phyloP scores from a whole-genome alignment of 2,113 vertebrate genomes.

The Aegithalos caudatus region DNA sequence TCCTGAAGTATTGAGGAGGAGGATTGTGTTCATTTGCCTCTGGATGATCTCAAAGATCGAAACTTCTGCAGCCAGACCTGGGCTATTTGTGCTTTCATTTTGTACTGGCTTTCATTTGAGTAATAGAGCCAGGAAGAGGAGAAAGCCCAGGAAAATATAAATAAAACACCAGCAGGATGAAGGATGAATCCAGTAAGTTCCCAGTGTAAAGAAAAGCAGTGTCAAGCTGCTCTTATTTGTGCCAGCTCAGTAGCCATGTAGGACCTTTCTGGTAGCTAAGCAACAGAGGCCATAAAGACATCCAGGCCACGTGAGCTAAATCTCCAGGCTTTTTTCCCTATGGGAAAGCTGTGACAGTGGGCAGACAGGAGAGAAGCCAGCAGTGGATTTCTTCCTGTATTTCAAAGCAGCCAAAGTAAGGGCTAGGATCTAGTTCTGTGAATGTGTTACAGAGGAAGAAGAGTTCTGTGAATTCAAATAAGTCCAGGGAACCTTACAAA shows the following conservation, averaged over 20 bases:
- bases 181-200: neutral
- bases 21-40: neutral
- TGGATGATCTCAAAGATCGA: neutral
- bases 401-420: neutral
- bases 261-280: conserved; percentile 39
- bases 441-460: neutral
- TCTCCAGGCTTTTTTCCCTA: neutral
- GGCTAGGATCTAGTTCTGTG: neutral
- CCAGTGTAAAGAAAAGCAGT: neutral
- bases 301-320: neutral
- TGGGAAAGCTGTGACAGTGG: neutral
- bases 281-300: conserved; percentile 18
- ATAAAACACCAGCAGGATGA: neutral
- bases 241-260: neutral
- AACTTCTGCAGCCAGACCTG: neutral
- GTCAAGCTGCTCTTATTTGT: conserved; percentile 7
- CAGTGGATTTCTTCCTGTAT: neutral
- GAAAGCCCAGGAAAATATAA: neutral
- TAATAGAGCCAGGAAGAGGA: neutral
- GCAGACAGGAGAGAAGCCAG: neutral
- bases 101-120: neutral
- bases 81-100: neutral
- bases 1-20: neutral
- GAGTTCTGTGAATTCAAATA: neutral
- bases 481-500: neutral